Evolutionary conservation across 2,888 invertebrate genomes (phyloP).

Genomic region (Clivina fossor): DNA sequence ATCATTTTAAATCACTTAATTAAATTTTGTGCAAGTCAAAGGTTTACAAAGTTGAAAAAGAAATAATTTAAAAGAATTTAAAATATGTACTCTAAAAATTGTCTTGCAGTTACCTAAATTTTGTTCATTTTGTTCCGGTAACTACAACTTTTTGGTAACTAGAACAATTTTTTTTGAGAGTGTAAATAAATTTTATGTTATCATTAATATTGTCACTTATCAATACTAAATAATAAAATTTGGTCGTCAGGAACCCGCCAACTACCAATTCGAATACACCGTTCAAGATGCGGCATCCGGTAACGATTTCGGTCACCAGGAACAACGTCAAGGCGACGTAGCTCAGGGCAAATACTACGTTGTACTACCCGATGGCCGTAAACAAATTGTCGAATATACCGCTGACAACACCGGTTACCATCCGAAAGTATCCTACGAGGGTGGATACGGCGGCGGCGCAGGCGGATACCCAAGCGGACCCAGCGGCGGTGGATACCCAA

Average conservation of each 20-base stretch:
- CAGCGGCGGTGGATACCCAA: conserved; percentile 44
- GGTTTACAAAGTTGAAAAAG: no score
- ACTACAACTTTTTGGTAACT: no score
- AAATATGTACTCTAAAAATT: no score
- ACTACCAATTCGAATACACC: conserved; percentile 69
- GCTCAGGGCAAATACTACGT: conserved; percentile 71
- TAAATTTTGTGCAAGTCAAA: no score
- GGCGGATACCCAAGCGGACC: conserved; percentile 44
- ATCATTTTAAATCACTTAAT: no score
- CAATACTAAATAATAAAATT: no score
- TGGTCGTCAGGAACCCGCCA: conserved; percentile 50
- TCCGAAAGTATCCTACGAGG: conserved; percentile 65
- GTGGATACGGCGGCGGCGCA: conserved; percentile 44
- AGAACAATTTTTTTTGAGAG: no score
- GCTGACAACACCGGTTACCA: conserved; percentile 67
- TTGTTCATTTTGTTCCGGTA: no score
- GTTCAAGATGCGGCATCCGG: conserved; percentile 66
- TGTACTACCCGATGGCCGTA: conserved; percentile 66
- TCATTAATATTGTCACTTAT: no score
- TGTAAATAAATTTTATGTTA: no score
- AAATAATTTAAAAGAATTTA: no score
- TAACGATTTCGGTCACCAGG: conserved; percentile 69
- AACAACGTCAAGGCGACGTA: conserved; percentile 65
- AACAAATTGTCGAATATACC: conserved; percentile 67
- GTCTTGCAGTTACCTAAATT: no score